Base-by-base conservation (phyloP, 2,797 vertebrate species). In the Petrocephalus schoutedeni region DNA sequence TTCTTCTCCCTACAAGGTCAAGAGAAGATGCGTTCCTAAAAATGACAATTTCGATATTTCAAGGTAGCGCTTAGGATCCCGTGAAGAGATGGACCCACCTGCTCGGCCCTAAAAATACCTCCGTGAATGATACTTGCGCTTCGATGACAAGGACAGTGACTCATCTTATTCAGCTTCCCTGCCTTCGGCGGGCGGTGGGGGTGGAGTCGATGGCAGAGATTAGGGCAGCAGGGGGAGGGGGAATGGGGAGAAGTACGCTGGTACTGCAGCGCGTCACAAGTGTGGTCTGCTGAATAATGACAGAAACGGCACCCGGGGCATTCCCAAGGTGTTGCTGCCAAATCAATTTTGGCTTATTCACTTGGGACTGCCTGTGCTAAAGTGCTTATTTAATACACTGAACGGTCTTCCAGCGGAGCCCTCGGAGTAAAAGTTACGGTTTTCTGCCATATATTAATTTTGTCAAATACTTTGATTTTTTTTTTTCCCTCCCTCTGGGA, bases 281-380 rank as follows among this genome's bases (percentile, higher is more conserved):
- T 89, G 71, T 6, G 58, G 16, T 85, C 87, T 90, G 90, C 91
- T 89, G 90, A 93, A 92, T 88, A 90, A 88, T 84, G 89, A 91
- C 87, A 91, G 91, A 90, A 88, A 85, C 86, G 67, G 36, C 57
- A 87, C 89, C 91, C 89, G 85, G 88, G 91, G 87, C 84, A 57
- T 87, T 92, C 89, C 90, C 71, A 92, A 90, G 92, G 90, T 86
- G 82, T 67, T 61, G 53, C 41, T 86, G 91, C 88, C 90, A 92
- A 90, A 93, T 93, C 92, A 93, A 89, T 93, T 92, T 45, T 90
- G 92, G 86, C 88, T 88, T 61, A 88, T 92, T 89, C 85, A 88
- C 90, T 56, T 28, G 89, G 90, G 85, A 77, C 12, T n/a, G 64
- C 53, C 59, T 28, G 64, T 89, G 28, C 89, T 54, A 41, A 77